Conservation (phyloP, 64 coral and sea anemone species). For the Astreopora myriophthalma region DNA sequence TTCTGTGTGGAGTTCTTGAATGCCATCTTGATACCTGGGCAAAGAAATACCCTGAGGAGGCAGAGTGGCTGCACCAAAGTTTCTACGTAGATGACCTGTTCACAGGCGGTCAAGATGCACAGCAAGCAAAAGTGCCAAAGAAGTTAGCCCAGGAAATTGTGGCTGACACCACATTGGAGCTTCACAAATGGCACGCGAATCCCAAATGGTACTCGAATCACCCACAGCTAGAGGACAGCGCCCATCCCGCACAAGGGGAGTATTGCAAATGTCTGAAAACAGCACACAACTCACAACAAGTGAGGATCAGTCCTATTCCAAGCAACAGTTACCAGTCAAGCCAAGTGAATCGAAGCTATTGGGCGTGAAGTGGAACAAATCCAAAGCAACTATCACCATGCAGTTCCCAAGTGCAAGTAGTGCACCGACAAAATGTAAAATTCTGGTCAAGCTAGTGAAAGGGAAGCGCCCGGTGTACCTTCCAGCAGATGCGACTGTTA, state of each 20-base stretch:
- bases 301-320: conserved; percentile 35
- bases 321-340: conserved; percentile 32
- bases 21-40: conserved; percentile 53
- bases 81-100: conserved; percentile 62
- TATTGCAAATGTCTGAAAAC: background rate
- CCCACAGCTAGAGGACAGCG: background rate
- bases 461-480: conserved; percentile 33
- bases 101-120: conserved; percentile 14
- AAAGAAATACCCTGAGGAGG: conserved; percentile 24
- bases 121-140: conserved; percentile 22
- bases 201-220: background rate
- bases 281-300: background rate
- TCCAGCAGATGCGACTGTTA: background rate
- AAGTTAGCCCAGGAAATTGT: conserved; percentile 33
- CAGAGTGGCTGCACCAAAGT: conserved; percentile 7
- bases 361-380: conserved; percentile 43
- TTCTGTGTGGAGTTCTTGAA: conserved; percentile 47
- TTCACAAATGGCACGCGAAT: background rate
- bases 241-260: background rate
- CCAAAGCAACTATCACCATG: conserved; percentile 25
- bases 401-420: conserved; percentile 17
- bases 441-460: conserved; percentile 10
- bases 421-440: background rate
- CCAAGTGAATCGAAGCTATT: conserved; percentile 55
- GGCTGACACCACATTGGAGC: conserved; percentile 50